These are phyloP conservation scores for Thera britannica DNA, from an alignment of 2,888 invertebrate genomes.

Conservation along the genomic window DNA sequence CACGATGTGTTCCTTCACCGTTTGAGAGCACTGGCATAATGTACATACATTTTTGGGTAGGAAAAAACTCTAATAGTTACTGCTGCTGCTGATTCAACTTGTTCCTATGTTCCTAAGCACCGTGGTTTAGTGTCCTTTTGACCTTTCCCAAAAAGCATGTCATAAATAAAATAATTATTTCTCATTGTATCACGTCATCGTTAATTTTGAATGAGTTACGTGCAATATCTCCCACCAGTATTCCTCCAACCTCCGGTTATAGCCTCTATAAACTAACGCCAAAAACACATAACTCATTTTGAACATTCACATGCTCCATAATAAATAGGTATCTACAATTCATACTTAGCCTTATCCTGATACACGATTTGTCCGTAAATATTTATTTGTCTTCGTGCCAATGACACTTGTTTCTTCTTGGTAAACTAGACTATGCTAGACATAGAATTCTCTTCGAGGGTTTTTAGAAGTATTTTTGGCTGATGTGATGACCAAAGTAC, in stretches of 20 bases:
- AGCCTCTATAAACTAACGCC: conserved; percentile 63
- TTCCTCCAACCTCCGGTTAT: conserved; percentile 57
- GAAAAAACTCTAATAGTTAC: no score
- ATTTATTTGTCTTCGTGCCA: conserved; percentile 11
- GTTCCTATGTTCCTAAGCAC: no score
- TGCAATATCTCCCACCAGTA: conserved; percentile 47
- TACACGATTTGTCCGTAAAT: conserved; percentile 47
- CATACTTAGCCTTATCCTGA: conserved; percentile 50
- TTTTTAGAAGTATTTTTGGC: no score
- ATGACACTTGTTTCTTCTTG: background rate
- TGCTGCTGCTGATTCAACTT: no score
- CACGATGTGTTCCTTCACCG: no score
- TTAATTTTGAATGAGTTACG: conserved; percentile 16
- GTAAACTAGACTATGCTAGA: no score
- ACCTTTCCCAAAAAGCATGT: background rate
- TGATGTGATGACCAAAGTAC: no score
- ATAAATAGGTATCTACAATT: conserved; percentile 54
- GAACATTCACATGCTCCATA: conserved; percentile 59
- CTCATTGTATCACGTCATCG: conserved; percentile 7
- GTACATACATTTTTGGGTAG: no score
- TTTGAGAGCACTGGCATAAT: no score
- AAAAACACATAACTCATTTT: conserved; percentile 68
- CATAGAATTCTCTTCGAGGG: no score
- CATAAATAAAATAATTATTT: background rate
- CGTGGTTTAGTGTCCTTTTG: no score